Base-by-base conservation (phyloP, 1,140 invertebrate genomes). In the Ceratoteleas bidentatus region DNA sequence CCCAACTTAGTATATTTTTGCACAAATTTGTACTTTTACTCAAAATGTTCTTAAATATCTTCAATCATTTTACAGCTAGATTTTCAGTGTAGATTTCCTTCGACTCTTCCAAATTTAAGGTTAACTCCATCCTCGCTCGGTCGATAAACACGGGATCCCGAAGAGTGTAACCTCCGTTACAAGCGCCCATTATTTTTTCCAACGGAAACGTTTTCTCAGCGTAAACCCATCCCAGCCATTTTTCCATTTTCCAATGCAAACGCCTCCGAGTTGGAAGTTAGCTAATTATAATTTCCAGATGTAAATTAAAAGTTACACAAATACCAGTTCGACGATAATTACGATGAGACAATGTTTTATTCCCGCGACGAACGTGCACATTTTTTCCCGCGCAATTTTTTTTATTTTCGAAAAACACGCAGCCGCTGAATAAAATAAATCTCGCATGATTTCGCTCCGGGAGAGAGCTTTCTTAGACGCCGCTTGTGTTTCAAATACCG, bases 401-500 rank as follows among this genome's bases (percentile, higher is more conserved):
- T 14, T 8, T 24, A 34, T 65, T 72, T 66, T 58, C 52, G 43
- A 69, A 60, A 74, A 53, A 13, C 47, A n/a, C n/a, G n/a, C n/a
- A n/a, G n/a, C 36, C 32, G 32, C 40, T 33, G 50, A 56, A 61
- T 61, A 33, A 62, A 79, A 79, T 73, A 79, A 66, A 73, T 73
- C 68, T 69, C 57, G 72, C 69, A 74, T 57, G 80, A 77, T 77
- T 82, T 75, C 49, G 49, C 56, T 47, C 13, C 13, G 14, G 62
- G n/a, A n/a, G 13, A 66, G 52, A 54, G 52, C 66, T 73, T 68
- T 43, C 40, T 60, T 77, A 70, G 73, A 83, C 78, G 84, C 84
- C 78, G 76, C 49, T 84, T 80, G 58, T 66, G 68, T 81, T 78
- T 79, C 72, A 75, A 43, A 81, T 83, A 80, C 68, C 66, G 72